Evolutionary conservation across 1,140 invertebrate species (phyloP).

Genomic region (Bradysia coprophila): DNA sequence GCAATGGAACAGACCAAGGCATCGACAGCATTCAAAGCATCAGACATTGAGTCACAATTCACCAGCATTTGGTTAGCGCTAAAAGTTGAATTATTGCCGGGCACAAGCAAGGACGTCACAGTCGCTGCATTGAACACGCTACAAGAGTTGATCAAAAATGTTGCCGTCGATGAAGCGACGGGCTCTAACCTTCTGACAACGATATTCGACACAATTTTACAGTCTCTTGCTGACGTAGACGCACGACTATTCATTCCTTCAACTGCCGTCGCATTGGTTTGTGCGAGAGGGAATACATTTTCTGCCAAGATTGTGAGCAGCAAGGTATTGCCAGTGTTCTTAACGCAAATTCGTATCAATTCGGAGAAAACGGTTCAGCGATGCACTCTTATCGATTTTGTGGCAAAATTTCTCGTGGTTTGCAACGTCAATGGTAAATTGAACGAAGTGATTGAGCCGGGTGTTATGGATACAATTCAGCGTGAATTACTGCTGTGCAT

Average conservation of each 20-base stretch:
- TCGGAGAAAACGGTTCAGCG: background rate
- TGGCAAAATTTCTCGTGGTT: background rate
- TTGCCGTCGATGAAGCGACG: slow-evolving; percentile 5
- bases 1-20: slow-evolving; percentile 6
- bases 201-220: slow-evolving; percentile 14
- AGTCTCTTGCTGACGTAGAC: slow-evolving; percentile 17
- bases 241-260: slow-evolving; percentile 17
- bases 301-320: background rate
- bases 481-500: background rate
- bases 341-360: background rate
- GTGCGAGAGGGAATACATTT: slow-evolving; percentile 10
- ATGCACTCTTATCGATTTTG: background rate
- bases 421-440: background rate
- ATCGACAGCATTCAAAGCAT: slow-evolving; percentile 12
- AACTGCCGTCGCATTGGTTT: slow-evolving; percentile 14
- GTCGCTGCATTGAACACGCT: slow-evolving; percentile 9
- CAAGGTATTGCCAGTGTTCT: background rate
- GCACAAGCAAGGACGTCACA: slow-evolving; percentile 14
- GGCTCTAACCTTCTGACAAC: slow-evolving; percentile 15
- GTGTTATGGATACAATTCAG: background rate
- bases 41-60: slow-evolving; percentile 14
- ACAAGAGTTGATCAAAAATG: slow-evolving; percentile 11
- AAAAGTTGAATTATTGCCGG: slow-evolving; percentile 18
- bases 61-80: slow-evolving; percentile 18
- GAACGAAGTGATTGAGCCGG: background rate